A percentile compares a stretch with the other conserved stretches of the same genome.
Evolutionary conservation across 2,888 invertebrate species (phyloP).

Genomic region (Zaprionus bogoriensis): DNA sequence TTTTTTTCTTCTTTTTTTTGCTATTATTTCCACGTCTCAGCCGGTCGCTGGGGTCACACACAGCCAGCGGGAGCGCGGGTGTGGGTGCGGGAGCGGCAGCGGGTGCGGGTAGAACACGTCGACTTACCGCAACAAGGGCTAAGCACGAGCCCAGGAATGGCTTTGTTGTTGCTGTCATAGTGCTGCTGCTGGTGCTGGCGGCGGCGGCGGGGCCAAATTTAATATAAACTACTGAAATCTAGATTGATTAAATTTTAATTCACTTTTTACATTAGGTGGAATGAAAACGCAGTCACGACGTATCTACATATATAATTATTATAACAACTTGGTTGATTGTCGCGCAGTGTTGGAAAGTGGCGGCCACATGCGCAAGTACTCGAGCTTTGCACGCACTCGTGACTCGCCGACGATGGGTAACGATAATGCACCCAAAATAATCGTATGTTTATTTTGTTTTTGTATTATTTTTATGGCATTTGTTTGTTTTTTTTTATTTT

Average conservation of each 20-base stretch:
- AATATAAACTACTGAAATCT: conserved; percentile 33
- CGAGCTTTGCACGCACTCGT: background rate
- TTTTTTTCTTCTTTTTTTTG: background rate
- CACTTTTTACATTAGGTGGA: conserved; percentile 65
- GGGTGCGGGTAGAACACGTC: conserved; percentile 60
- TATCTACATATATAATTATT: conserved; percentile 55
- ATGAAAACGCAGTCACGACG: conserved; percentile 56
- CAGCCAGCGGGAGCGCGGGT: too few species aligned
- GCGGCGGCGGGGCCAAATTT: conserved; percentile 42
- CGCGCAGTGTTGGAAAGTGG: conserved; percentile 35
- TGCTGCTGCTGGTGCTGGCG: conserved; percentile 27
- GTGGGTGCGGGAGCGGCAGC: conserved; percentile 22
- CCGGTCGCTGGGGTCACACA: conserved; percentile 9
- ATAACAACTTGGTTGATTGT: conserved; percentile 55
- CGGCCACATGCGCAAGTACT: background rate
- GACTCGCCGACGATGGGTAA: background rate
- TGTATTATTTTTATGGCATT: too few species aligned
- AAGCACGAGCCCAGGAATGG: conserved; percentile 56
- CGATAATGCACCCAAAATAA: background rate
- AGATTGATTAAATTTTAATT: conserved; percentile 34
- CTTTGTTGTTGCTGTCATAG: conserved; percentile 56
- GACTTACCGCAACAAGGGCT: conserved; percentile 68
- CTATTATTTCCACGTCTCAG: conserved; percentile 28
- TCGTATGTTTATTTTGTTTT: too few species aligned
- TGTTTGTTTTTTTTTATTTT: too few species aligned